phyloP scores from a whole-genome alignment of 2,888 invertebrate genomes.

The Diloba caeruleocephala region DNA sequence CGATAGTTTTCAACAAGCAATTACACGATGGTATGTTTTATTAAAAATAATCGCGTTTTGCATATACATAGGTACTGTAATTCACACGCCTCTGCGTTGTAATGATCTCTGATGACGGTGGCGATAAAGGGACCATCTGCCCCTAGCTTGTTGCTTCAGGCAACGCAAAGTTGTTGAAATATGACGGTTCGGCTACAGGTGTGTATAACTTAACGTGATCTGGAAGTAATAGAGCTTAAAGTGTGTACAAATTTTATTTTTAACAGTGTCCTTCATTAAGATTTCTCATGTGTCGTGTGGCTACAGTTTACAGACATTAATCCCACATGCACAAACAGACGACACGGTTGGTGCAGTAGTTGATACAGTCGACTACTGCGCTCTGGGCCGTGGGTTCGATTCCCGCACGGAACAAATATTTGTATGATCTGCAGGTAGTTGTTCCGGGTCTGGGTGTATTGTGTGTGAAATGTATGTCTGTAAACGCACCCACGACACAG shows the following conservation, averaged over 20 bases:
- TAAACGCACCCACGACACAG: too few relatives aligned
- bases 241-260: slow-evolving; percentile 6
- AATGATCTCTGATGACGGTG: slow-evolving; percentile 32
- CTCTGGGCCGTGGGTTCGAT: too few relatives aligned
- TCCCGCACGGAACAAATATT: too few relatives aligned
- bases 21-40: slow-evolving; percentile 18
- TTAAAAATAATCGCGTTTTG: slow-evolving; percentile 34
- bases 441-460: too few relatives aligned
- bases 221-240: slow-evolving; percentile 19
- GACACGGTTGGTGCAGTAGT: too few relatives aligned
- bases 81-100: slow-evolving; percentile 33
- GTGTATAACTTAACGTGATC: slow-evolving; percentile 20
- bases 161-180: slow-evolving; percentile 10
- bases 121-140: slow-evolving; percentile 32
- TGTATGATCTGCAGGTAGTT: too few relatives aligned
- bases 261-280: too few relatives aligned
- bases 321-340: too few relatives aligned
- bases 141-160: slow-evolving; percentile 1
- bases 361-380: too few relatives aligned
- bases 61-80: slow-evolving; percentile 34
- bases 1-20: slow-evolving; percentile 29
- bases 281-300: too few relatives aligned
- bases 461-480: too few relatives aligned
- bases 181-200: slow-evolving; percentile 22
- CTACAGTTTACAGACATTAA: too few relatives aligned